Evolutionary conservation across 2,888 invertebrate genomes (phyloP).

Genomic region (Elmis aenea): DNA sequence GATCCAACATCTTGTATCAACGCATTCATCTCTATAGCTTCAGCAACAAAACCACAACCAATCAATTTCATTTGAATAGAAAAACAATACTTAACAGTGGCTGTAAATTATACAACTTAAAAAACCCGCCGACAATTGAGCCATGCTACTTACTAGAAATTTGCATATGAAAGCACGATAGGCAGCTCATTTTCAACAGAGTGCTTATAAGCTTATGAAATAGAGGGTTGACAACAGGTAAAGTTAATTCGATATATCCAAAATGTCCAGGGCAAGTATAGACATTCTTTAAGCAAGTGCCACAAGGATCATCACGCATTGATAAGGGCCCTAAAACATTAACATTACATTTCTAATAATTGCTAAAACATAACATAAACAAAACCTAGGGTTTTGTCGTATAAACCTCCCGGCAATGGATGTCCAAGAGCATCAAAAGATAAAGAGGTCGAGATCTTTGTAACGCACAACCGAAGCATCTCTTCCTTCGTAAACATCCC

Average conservation of each 20-base stretch:
- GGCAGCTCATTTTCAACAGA: constrained; percentile 65
- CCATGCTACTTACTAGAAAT: constrained; percentile 49
- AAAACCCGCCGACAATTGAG: constrained; percentile 1
- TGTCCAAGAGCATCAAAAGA: constrained; percentile 81
- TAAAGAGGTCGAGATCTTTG: constrained; percentile 70
- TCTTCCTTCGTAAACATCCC: constrained; percentile 65
- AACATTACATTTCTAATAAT: constrained; percentile 2
- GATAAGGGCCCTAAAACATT: constrained; percentile 51
- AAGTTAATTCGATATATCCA: constrained; percentile 87
- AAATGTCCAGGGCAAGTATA: constrained; percentile 85
- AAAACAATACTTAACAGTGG: constrained; percentile 43
- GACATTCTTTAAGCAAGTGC: constrained; percentile 68
- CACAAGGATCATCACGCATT: constrained; percentile 66
- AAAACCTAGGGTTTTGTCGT: constrained; percentile 77
- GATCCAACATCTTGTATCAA: constrained; percentile 28
- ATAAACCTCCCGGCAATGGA: constrained; percentile 79
- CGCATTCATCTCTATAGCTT: constrained; percentile 59
- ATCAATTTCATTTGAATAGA: constrained; percentile 66
- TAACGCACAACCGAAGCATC: constrained; percentile 72
- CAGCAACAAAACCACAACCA: constrained; percentile 67
- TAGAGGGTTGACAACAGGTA: constrained; percentile 87
- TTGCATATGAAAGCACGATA: constrained; percentile 66
- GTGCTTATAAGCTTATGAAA: constrained; percentile 70
- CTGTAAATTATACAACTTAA: no score
- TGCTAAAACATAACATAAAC: constrained; percentile 1